Evolutionary conservation across 2,113 vertebrate genomes (phyloP).

Genomic region (Ceyx cyanopectus): DNA sequence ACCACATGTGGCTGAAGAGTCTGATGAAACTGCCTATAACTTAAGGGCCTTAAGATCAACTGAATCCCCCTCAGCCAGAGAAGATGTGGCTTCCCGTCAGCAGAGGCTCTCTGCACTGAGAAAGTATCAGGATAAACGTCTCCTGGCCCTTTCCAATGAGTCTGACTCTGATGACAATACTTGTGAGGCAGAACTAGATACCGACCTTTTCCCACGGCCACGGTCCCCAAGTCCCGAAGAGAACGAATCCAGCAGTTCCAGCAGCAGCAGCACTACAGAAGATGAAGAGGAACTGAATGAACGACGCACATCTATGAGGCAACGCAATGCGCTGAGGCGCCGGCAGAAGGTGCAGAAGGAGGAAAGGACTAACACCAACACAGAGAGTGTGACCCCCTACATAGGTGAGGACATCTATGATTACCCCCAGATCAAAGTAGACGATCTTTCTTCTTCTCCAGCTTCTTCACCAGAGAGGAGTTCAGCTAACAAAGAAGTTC

Average conservation of each 20-base stretch:
- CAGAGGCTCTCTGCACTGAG: conserved; percentile 81
- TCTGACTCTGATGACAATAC: conserved; percentile 86
- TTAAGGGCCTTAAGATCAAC: conserved; percentile 77
- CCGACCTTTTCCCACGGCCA: conserved; percentile 91
- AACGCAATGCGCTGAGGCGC: conserved; percentile 88
- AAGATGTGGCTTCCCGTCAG: conserved; percentile 77
- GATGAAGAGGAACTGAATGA: conserved; percentile 85
- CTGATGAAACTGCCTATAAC: conserved; percentile 77
- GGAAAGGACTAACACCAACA: conserved; percentile 77
- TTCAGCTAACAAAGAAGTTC: conserved; percentile 64
- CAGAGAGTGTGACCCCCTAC: conserved; percentile 76
- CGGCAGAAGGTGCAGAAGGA: conserved; percentile 82
- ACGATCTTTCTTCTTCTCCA: conserved; percentile 90
- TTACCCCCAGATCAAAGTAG: conserved; percentile 91
- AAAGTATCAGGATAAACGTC: conserved; percentile 86
- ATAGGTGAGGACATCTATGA: conserved; percentile 89
- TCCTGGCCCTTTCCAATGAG: conserved; percentile 89
- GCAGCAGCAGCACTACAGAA: conserved; percentile 84
- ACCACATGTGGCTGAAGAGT: conserved; percentile 73
- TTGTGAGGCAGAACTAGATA: conserved; percentile 80
- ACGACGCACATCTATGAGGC: conserved; percentile 83
- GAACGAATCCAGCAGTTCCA: conserved; percentile 88
- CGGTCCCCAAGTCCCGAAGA: conserved; percentile 92
- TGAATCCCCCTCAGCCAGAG: conserved; percentile 74
- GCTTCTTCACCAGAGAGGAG: conserved; percentile 81